phyloP scores from a whole-genome alignment of 2,888 invertebrate species.

The Philonicus albiceps region DNA sequence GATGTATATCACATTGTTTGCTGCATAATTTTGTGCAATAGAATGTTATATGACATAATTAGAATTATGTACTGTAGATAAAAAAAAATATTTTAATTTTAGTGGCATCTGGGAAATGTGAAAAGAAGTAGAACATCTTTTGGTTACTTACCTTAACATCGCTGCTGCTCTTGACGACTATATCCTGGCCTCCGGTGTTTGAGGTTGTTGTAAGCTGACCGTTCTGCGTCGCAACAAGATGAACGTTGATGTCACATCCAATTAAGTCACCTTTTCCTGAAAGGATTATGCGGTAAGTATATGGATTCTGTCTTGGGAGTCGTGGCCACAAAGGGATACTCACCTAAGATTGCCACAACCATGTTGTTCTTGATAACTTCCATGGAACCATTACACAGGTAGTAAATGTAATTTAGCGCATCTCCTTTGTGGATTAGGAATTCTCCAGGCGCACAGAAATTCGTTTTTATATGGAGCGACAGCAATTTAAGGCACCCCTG shows the following conservation, averaged over 20 bases:
- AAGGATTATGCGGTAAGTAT: slow-evolving; percentile 40
- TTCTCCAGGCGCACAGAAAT: slow-evolving; percentile 96
- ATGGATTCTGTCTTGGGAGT: neutral
- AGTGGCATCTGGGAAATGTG: neutral
- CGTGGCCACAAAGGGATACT: slow-evolving; percentile 56
- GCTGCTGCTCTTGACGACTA: slow-evolving; percentile 90
- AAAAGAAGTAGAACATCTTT: neutral
- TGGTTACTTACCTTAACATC: slow-evolving; percentile 76
- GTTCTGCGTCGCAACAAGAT: slow-evolving; percentile 74
- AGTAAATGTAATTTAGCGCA: slow-evolving; percentile 91
- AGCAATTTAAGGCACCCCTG: slow-evolving; percentile 88
- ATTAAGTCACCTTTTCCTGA: slow-evolving; percentile 93
- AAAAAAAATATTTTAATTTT: too few species aligned
- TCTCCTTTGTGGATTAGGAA: slow-evolving; percentile 94
- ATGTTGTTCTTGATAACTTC: slow-evolving; percentile 95
- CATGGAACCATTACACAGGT: slow-evolving; percentile 96
- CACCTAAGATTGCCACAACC: slow-evolving; percentile 96
- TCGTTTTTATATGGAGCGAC: slow-evolving; percentile 90
- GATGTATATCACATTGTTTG: neutral
- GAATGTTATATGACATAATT: neutral
- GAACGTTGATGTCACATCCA: slow-evolving; percentile 88
- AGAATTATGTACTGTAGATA: neutral
- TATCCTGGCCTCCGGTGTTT: slow-evolving; percentile 70
- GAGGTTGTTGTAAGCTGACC: slow-evolving; percentile 69
- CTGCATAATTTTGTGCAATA: neutral